phyloP scores from a whole-genome alignment of 2,888 invertebrate species.

The Bugula neritina region DNA sequence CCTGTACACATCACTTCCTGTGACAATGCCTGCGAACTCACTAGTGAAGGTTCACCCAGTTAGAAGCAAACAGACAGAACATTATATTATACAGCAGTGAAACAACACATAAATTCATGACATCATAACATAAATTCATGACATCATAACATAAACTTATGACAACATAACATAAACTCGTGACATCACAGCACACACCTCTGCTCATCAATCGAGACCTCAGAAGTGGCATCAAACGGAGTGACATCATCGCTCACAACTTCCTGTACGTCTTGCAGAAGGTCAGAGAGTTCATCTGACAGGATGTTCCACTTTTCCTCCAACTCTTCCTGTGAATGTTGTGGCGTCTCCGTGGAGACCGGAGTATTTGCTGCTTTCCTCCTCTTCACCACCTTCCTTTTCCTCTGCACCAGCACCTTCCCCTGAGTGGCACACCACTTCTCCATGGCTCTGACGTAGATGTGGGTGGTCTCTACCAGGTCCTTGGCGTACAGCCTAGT shows the following conservation, averaged over 20 bases:
- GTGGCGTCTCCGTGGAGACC: constrained; percentile 31
- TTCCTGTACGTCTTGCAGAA: constrained; percentile 51
- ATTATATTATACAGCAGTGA: too few species aligned
- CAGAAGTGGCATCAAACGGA: constrained; percentile 64
- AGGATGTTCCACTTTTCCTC: constrained; percentile 54
- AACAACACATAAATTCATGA: too few species aligned
- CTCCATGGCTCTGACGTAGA: constrained; percentile 85
- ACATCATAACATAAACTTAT: neutral
- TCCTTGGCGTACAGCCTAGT: constrained; percentile 75
- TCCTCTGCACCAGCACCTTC: constrained; percentile 48
- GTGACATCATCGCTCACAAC: constrained; percentile 59
- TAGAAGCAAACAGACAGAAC: too few species aligned
- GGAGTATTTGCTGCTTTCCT: constrained; percentile 57
- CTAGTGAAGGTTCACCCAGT: too few species aligned
- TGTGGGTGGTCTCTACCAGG: constrained; percentile 79
- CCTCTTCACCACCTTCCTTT: constrained; percentile 37
- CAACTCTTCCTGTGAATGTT: constrained; percentile 36
- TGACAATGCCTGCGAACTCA: too few species aligned
- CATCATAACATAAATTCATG: too few species aligned
- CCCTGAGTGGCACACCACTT: constrained; percentile 54
- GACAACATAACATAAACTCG: neutral
- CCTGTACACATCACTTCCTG: too few species aligned
- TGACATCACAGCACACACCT: constrained; percentile 58
- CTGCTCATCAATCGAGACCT: constrained; percentile 78
- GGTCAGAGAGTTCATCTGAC: constrained; percentile 50